A percentile compares a stretch with the other conserved stretches of the same genome.
These are phyloP conservation scores for Amphiprion clarkii DNA, from an alignment of 2,797 vertebrate species.

Conservation along the genomic window DNA sequence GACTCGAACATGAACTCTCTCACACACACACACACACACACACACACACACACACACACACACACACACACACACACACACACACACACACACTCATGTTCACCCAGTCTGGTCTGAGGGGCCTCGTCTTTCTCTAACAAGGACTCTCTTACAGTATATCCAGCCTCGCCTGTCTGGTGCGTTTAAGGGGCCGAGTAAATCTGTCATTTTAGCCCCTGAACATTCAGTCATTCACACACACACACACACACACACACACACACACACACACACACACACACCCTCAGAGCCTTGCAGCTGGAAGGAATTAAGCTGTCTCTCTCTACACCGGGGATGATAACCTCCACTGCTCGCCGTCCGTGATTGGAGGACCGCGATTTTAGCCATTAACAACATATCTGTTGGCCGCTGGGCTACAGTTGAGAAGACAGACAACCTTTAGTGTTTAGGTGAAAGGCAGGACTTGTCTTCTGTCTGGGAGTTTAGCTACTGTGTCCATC, in stretches of 20 bases:
- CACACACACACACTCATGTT: background rate
- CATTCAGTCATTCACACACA: slow-evolving; percentile 53
- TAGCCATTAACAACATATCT: slow-evolving; percentile 77
- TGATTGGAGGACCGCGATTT: slow-evolving; percentile 77
- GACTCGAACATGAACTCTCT: slow-evolving; percentile 9
- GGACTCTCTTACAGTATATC: slow-evolving; percentile 80
- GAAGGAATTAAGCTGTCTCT: slow-evolving; percentile 85
- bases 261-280: slow-evolving; percentile 41
- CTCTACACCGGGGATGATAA: slow-evolving; percentile 76
- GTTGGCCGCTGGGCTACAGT: slow-evolving; percentile 64
- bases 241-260: slow-evolving; percentile 33
- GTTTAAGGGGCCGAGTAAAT: slow-evolving; percentile 86
- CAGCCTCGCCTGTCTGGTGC: slow-evolving; percentile 80
- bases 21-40: slow-evolving; percentile 5
- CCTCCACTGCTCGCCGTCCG: slow-evolving; percentile 68
- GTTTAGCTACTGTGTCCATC: slow-evolving; percentile 66
- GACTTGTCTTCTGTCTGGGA: slow-evolving; percentile 50
- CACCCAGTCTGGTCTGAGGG: slow-evolving; percentile 57
- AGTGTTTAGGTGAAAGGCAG: slow-evolving; percentile 68
- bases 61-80: too few species aligned
- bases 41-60: too few species aligned
- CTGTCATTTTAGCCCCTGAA: slow-evolving; percentile 82
- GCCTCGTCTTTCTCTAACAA: slow-evolving; percentile 78
- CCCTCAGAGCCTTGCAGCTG: slow-evolving; percentile 75
- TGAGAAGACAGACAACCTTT: slow-evolving; percentile 65